Conservation (phyloP, 2,888 invertebrate species). For the Oligia latruncula region DNA sequence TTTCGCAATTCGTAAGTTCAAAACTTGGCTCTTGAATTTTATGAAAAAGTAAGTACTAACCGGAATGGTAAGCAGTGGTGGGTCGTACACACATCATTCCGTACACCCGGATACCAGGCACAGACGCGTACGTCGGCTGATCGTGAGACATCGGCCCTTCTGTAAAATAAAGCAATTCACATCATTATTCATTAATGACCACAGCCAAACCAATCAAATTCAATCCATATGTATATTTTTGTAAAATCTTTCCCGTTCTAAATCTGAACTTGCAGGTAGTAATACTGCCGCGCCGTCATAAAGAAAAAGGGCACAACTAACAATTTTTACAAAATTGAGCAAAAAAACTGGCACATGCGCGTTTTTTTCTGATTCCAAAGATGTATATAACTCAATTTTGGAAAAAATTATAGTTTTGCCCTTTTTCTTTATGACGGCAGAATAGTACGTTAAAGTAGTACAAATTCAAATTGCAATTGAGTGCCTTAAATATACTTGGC, state of each 20-base stretch:
- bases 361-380: no score
- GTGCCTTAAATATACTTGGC: not conserved
- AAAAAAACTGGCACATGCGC: no score
- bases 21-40: not conserved
- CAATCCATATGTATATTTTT: not conserved
- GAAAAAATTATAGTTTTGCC: no score
- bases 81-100: constrained; percentile 97
- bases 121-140: constrained; percentile 97
- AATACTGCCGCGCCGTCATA: not conserved
- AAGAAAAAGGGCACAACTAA: no score
- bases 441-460: not conserved
- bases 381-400: no score
- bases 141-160: constrained; percentile 98
- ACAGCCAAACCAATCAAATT: not conserved
- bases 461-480: not conserved
- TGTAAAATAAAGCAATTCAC: constrained; percentile 77
- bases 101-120: constrained; percentile 97
- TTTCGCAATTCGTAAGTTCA: not conserved
- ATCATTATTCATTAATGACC: not conserved
- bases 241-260: not conserved
- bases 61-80: constrained; percentile 80
- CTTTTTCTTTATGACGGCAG: no score
- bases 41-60: constrained; percentile 67
- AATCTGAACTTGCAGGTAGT: not conserved
- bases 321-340: no score